Evolutionary conservation across 2,888 invertebrate genomes (phyloP), one percentile per base, ranked within the genome.

Genomic region (Nomada ruficornis): DNA sequence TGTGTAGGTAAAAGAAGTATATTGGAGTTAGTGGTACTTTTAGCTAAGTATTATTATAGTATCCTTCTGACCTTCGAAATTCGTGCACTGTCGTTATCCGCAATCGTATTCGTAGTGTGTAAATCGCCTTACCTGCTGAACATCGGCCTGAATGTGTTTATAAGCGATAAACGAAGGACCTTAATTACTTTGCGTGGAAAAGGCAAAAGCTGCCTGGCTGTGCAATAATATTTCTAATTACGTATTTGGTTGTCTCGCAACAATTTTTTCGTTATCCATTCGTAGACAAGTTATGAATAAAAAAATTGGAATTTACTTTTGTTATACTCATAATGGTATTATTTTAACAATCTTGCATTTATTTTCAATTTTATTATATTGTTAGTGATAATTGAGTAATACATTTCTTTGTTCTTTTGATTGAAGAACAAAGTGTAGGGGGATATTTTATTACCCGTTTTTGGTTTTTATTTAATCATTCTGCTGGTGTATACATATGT

Each of bases 31-130:
- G 13, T 29, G 3, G 20, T 2, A 5, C 23, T 52, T 23, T 18
- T 2, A n/a, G 18, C 4, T 60, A 36, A 36, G 36, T 36, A 7
- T 36, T 36, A 36, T 36, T 36, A 36, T 20, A 50, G 1, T 20
- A n/a, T 67, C 11, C 55, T 54, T 29, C 18, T 62, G 42, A 63
- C 26, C 42, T 77, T 42, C 36, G 71, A 47, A 71, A 63, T 55
- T 36, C n/a, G 18, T 64, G n/a, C 9, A 72, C 64, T 26, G n/a
- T 55, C 23, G 13, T 47, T 50, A 67, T 18, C 9, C n/a, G 36
- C 2, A 67, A 76, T 62, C 23, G 47, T 54, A 52, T 23, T 47
- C 9, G 20, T 18, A 52, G 36, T 36, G 36, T 36, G 36, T 36
- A 18, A 52, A 44, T 1, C n/a, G 23, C 15, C 50, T 59, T 73